phyloP scores from a whole-genome alignment of 2,113 vertebrate genomes.

The Crotalus viridis region DNA sequence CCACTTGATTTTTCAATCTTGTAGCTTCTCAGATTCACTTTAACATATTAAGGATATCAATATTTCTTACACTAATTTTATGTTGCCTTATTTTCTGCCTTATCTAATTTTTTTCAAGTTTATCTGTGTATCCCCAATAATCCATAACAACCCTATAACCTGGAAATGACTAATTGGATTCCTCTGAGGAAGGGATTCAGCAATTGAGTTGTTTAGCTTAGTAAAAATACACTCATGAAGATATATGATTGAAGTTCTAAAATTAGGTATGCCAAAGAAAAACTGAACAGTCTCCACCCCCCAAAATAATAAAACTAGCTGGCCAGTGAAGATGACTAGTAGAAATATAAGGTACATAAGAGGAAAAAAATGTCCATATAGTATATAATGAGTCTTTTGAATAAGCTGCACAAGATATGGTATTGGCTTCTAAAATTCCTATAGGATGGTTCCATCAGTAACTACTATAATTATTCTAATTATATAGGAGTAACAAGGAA shows the following conservation, averaged over 20 bases:
- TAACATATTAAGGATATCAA: neutral
- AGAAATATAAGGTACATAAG: neutral
- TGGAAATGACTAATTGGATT: neutral
- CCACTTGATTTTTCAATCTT: neutral
- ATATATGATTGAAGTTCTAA: neutral
- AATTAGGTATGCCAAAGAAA: neutral
- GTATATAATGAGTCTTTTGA: neutral
- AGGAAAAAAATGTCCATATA: neutral
- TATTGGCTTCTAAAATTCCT: neutral
- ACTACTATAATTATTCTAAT: neutral
- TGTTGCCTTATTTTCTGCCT: neutral
- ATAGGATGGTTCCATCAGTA: neutral
- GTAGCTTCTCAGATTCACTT: neutral
- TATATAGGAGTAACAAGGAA: neutral
- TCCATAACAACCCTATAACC: neutral
- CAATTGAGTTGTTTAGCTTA: neutral
- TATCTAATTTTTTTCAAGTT: neutral
- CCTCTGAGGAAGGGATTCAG: neutral
- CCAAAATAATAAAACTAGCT: neutral
- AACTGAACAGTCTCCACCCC: neutral
- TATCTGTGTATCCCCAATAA: neutral
- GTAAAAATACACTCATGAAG: neutral
- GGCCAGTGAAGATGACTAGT: neutral
- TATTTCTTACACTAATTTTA: neutral
- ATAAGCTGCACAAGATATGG: neutral